These are phyloP conservation scores for Lepidothrix coronata DNA, from an alignment of 2,113 vertebrate species.

Conservation along the genomic window DNA sequence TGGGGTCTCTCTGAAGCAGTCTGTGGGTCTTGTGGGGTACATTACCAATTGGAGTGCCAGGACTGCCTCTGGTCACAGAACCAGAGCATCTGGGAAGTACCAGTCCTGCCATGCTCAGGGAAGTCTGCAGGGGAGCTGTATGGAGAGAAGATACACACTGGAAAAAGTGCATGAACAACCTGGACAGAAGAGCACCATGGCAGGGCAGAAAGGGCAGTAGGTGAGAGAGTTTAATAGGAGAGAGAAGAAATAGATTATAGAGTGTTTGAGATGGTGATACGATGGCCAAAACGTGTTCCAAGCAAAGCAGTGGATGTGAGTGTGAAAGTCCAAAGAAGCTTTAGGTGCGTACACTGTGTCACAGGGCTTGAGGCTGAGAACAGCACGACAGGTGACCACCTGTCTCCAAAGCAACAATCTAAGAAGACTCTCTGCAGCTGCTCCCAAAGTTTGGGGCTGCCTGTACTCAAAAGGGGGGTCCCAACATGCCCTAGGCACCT, in stretches of 20 bases:
- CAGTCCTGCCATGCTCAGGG: not conserved
- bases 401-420: not conserved
- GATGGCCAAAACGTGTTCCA: not conserved
- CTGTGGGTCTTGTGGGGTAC: not conserved
- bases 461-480: not conserved
- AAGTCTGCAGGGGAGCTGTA: not conserved
- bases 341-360: not conserved
- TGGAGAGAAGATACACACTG: not conserved
- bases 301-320: not conserved
- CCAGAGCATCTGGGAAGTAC: not conserved
- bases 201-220: not conserved
- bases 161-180: not conserved
- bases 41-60: not conserved
- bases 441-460: not conserved
- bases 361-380: not conserved
- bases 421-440: not conserved
- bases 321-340: not conserved
- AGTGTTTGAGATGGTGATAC: not conserved
- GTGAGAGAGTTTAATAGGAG: not conserved
- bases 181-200: not conserved
- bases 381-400: accelerated
- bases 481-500: not conserved
- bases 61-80: not conserved
- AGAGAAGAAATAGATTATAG: not conserved
- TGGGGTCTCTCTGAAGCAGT: not conserved